Evolutionary conservation across 2,797 vertebrate genomes (phyloP).

Genomic region (Dendrocincla tyrannina): DNA sequence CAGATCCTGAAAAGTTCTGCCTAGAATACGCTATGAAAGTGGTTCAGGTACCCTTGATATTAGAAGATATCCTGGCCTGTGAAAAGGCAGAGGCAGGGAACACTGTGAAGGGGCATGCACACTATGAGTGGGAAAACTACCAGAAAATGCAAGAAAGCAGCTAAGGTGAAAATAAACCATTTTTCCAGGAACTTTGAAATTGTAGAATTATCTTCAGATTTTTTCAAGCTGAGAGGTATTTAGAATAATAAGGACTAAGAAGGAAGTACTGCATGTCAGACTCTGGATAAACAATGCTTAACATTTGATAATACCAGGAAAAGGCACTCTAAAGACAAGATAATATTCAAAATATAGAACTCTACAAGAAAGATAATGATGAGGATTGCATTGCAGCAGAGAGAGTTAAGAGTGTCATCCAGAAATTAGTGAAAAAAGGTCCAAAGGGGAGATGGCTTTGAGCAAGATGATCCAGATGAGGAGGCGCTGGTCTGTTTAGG

Average conservation of each 20-base stretch:
- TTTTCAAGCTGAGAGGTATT: not conserved
- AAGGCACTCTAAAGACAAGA: not conserved
- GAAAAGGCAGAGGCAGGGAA: not conserved
- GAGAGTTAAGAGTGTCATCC: not conserved
- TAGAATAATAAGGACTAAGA: not conserved
- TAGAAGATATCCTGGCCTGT: not conserved
- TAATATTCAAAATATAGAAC: not conserved
- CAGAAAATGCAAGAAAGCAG: not conserved
- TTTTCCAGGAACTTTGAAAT: not conserved
- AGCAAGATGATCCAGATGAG: not conserved
- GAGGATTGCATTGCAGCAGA: not conserved
- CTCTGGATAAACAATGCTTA: not conserved
- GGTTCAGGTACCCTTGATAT: not conserved
- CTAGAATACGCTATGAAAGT: not conserved
- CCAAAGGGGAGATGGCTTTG: not conserved
- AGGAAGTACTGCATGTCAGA: not conserved
- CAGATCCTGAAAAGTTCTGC: not conserved
- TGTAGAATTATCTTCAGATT: not conserved
- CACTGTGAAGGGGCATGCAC: accelerated
- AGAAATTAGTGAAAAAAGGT: not conserved
- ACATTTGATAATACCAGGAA: not conserved
- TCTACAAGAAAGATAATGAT: not conserved
- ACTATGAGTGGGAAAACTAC: not conserved
- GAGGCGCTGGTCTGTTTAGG: not conserved
- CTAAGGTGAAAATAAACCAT: not conserved